These are phyloP conservation scores for Sepioteuthis lessoniana DNA, from an alignment of 2,888 invertebrate species.

Conservation along the genomic window DNA sequence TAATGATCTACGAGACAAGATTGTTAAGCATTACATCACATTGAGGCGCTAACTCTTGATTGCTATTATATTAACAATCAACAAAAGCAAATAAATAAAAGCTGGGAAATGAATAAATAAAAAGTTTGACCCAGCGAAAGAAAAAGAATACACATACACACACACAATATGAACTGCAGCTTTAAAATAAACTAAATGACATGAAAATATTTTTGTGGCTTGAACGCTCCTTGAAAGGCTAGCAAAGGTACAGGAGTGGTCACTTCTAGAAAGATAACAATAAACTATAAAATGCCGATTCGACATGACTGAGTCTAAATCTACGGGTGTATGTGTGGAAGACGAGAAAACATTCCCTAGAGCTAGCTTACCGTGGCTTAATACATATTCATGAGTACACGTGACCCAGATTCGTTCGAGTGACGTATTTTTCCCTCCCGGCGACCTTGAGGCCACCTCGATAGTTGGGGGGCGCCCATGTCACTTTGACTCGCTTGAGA, in stretches of 20 bases:
- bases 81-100: too few species aligned
- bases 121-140: too few species aligned
- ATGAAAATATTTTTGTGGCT: neutral
- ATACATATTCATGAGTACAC: neutral
- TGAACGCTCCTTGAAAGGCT: neutral
- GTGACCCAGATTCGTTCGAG: neutral
- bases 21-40: too few species aligned
- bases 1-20: too few species aligned
- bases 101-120: too few species aligned
- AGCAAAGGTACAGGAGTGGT: neutral
- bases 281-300: neutral
- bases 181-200: neutral
- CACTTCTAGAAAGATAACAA: neutral
- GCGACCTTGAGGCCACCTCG: neutral
- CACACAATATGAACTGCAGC: neutral
- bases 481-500: constrained; percentile 17
- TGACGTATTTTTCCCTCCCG: neutral
- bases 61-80: too few species aligned
- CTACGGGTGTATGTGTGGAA: neutral
- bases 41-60: too few species aligned
- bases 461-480: neutral
- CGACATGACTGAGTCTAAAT: neutral
- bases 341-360: neutral
- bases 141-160: too few species aligned
- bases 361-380: neutral